Conservation (phyloP, 1,140 invertebrate species). For the Psilanteris sp. region DNA sequence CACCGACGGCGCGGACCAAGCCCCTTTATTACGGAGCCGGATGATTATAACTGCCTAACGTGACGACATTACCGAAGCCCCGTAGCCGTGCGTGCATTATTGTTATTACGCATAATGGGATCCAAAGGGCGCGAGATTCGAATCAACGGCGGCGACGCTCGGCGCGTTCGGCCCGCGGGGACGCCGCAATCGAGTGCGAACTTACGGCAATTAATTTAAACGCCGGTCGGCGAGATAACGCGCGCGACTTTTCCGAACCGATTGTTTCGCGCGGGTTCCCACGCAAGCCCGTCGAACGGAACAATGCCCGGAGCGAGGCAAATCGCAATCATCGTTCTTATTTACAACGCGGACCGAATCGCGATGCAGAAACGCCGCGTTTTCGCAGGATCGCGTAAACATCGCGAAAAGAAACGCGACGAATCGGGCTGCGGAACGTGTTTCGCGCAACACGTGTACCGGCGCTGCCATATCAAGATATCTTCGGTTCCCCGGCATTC, state of each 20-base stretch:
- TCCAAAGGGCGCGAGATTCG: slow-evolving; percentile 45
- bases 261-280: no score
- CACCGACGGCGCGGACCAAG: slow-evolving; percentile 33
- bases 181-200: slow-evolving; percentile 31
- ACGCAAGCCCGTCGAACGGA: no score
- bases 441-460: slow-evolving; percentile 68
- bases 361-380: slow-evolving; percentile 13
- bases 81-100: slow-evolving; percentile 67
- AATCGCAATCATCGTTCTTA: no score
- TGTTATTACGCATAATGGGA: slow-evolving; percentile 55
- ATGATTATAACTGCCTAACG: slow-evolving; percentile 76
- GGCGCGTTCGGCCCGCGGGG: slow-evolving; percentile 19
- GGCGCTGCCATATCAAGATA: slow-evolving; percentile 68
- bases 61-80: slow-evolving; percentile 72
- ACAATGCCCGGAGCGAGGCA: no score
- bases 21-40: slow-evolving; percentile 75
- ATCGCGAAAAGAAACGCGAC: slow-evolving; percentile 42
- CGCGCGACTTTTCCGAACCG: no score
- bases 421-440: slow-evolving; percentile 49
- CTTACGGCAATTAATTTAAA: slow-evolving; percentile 27
- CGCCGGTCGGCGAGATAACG: slow-evolving; percentile 1
- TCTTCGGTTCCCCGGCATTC: slow-evolving; percentile 68
- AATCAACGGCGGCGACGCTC: slow-evolving; percentile 31
- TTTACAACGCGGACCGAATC: no score
- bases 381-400: slow-evolving; percentile 18